These are phyloP conservation scores for Rhinolophus ferrumequinum DNA, from an alignment of 2,113 vertebrate species.

Conservation along the genomic window DNA sequence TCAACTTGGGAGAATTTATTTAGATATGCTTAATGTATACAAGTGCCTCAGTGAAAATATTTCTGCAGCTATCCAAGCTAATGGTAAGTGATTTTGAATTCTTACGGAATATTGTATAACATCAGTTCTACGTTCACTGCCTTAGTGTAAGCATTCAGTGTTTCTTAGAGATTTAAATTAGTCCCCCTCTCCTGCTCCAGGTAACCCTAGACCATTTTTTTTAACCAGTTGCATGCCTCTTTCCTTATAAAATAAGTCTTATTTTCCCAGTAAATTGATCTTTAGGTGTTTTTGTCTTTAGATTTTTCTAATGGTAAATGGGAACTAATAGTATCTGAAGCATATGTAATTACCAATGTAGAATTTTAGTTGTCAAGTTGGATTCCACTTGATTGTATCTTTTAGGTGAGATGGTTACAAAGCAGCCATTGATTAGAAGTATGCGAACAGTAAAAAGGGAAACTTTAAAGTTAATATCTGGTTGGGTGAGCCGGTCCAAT, in stretches of 20 bases:
- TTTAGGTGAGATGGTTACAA: slow-evolving; percentile 98
- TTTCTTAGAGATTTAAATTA: not conserved
- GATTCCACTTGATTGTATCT: slow-evolving; percentile 40
- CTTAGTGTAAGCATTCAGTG: not conserved
- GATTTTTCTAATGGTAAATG: not conserved
- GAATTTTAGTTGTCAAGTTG: not conserved
- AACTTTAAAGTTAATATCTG: slow-evolving; percentile 98
- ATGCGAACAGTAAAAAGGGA: slow-evolving; percentile 99
- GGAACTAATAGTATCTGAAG: not conserved
- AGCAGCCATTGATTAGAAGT: slow-evolving; percentile 98
- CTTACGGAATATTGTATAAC: slow-evolving; percentile 88
- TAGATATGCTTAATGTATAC: slow-evolving; percentile 99
- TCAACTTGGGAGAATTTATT: slow-evolving; percentile 98
- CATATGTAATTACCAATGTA: not conserved
- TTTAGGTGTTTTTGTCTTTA: not conserved
- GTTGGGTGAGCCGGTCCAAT: slow-evolving; percentile 99
- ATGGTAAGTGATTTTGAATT: slow-evolving; percentile 87
- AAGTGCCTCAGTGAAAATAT: slow-evolving; percentile 99
- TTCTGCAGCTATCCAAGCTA: slow-evolving; percentile 99
- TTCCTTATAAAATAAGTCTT: not conserved
- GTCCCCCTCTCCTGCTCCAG: not conserved
- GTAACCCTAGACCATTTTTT: not conserved
- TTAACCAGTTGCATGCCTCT: not conserved
- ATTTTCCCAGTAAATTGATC: not conserved
- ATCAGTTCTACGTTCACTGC: slow-evolving; percentile 46